Conservation (phyloP, 2,113 vertebrate species). For the Orientallactaga bullata region DNA sequence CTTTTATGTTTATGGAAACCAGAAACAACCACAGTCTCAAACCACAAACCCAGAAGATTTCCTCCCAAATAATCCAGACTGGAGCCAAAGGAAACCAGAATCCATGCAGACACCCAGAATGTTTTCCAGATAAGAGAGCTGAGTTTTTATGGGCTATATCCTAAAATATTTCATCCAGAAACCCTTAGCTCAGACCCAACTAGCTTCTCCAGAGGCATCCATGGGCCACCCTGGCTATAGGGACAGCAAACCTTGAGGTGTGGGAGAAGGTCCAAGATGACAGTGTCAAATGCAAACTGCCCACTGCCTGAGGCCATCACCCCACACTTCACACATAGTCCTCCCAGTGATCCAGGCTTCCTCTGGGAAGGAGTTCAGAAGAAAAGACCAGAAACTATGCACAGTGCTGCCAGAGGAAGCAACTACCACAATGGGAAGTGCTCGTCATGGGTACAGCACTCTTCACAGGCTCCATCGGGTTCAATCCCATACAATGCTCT, state of each 20-base stretch:
- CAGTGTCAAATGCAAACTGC: neutral
- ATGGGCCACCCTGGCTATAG: neutral
- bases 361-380: neutral
- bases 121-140: neutral
- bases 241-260: neutral
- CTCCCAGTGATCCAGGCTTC: neutral
- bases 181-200: neutral
- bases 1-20: slow-evolving; percentile 42
- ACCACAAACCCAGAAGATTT: neutral
- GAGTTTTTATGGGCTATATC: neutral
- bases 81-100: slow-evolving; percentile 21
- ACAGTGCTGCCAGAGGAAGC: neutral
- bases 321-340: neutral
- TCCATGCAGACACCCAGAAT: neutral
- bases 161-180: neutral
- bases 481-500: neutral
- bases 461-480: neutral
- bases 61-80: neutral
- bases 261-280: neutral
- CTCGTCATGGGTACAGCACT: neutral
- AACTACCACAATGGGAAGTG: neutral
- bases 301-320: neutral
- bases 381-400: neutral
- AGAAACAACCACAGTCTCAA: slow-evolving; percentile 50
- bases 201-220: neutral